A percentile compares a stretch with the other conserved stretches of the same genome.
These are phyloP conservation scores for Otocyon megalotis DNA, from an alignment of 2,113 vertebrate species.

Conservation along the genomic window DNA sequence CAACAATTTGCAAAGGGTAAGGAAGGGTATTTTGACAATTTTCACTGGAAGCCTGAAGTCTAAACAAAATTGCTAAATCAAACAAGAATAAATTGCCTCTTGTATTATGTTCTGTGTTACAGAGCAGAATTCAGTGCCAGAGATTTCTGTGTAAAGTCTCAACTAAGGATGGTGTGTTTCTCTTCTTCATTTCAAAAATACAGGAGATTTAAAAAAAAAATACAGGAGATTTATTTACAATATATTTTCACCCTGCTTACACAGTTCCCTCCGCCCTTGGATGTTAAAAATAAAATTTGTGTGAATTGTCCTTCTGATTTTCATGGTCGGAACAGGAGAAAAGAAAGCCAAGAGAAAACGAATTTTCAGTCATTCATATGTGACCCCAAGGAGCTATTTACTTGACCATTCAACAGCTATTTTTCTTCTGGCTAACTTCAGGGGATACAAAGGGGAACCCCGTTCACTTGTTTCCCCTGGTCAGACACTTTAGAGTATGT, in stretches of 20 bases:
- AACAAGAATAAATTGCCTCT: background rate
- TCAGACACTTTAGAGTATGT: background rate
- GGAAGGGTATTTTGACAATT: conserved; percentile 14
- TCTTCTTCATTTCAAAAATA: background rate
- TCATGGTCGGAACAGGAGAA: background rate
- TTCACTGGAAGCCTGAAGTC: background rate
- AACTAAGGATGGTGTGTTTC: background rate
- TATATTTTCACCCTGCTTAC: conserved; percentile 20
- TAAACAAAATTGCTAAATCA: conserved; percentile 36
- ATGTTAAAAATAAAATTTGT: background rate
- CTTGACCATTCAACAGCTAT: background rate
- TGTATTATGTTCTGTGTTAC: background rate
- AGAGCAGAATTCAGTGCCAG: background rate
- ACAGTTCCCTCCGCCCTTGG: background rate
- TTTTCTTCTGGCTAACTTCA: background rate
- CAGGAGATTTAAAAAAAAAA: background rate
- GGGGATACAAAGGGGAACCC: background rate
- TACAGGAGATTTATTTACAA: background rate
- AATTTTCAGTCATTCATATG: background rate
- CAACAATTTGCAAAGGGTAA: background rate
- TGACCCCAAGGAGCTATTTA: background rate
- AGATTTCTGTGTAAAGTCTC: background rate
- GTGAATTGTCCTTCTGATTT: background rate
- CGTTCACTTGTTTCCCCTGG: background rate
- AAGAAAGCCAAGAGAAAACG: background rate